phyloP scores from a whole-genome alignment of 1,140 invertebrate species.

The Armadillidium nasatum region DNA sequence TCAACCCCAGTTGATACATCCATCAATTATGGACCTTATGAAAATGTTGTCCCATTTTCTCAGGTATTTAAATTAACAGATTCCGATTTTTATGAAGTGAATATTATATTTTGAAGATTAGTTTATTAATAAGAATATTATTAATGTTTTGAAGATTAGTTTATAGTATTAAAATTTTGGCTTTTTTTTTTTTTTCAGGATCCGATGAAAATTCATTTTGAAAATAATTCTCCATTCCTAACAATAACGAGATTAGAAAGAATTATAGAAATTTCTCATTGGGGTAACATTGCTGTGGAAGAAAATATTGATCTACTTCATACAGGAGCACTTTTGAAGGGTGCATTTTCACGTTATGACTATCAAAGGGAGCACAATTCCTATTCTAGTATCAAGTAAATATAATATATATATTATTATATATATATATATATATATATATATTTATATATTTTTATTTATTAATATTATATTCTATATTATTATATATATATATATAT shows the following conservation, averaged over 20 bases:
- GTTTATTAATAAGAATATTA: background rate
- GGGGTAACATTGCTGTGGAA: constrained; percentile 98
- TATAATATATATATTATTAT: no score
- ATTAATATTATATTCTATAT: no score
- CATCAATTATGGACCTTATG: constrained; percentile 82
- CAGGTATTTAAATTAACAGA: no score
- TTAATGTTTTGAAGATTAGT: background rate
- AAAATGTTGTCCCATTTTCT: constrained; percentile 61
- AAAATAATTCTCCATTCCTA: constrained; percentile 94
- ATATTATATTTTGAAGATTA: background rate
- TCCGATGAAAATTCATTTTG: constrained; percentile 75
- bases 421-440: no score
- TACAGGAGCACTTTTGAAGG: constrained; percentile 85
- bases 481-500: background rate
- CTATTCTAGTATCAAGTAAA: constrained; percentile 71
- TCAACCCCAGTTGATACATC: constrained; percentile 68
- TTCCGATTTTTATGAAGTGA: constrained; percentile 39
- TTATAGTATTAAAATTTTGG: background rate
- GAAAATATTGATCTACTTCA: constrained; percentile 88
- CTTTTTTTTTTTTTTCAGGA: constrained; percentile 42
- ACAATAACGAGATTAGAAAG: constrained; percentile 80
- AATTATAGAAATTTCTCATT: constrained; percentile 93
- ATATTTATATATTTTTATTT: no score
- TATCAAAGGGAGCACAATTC: constrained; percentile 86
- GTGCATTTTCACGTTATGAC: constrained; percentile 91